Evolutionary conservation across 2,113 vertebrate species (phyloP).

Genomic region (Callithrix jacchus): DNA sequence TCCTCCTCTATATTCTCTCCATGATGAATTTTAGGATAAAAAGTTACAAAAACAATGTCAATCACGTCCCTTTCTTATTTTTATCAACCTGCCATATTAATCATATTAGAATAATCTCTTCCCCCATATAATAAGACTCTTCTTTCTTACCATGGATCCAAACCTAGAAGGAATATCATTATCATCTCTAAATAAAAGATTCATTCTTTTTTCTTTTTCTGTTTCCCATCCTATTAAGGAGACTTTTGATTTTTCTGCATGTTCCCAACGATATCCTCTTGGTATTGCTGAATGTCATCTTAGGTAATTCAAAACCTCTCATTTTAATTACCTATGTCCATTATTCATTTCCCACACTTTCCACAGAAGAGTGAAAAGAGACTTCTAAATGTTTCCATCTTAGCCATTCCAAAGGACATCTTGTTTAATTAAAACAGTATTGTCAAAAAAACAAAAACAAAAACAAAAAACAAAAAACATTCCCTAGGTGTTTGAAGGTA

Average conservation of each 20-base stretch:
- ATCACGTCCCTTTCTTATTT: conserved; percentile 64
- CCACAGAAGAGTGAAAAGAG: conserved; percentile 54
- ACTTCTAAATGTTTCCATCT: conserved; percentile 53
- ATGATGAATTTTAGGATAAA: conserved; percentile 64
- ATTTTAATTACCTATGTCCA: conserved; percentile 71
- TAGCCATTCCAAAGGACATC: conserved; percentile 50
- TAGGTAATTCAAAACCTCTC: conserved; percentile 60
- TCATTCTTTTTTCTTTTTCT: conserved; percentile 23
- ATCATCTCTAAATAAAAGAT: conserved; percentile 58
- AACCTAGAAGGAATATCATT: conserved; percentile 48
- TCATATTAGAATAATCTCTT: conserved; percentile 62
- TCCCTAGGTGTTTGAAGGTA: conserved; percentile 13
- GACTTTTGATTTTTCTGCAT: conserved; percentile 62
- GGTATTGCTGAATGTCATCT: conserved; percentile 62
- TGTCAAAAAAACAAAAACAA: conserved; percentile 42
- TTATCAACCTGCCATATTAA: conserved; percentile 71
- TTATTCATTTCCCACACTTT: conserved; percentile 72
- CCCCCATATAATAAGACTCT: conserved; percentile 49
- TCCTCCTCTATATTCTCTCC: conserved; percentile 29
- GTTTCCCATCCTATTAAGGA: conserved; percentile 56
- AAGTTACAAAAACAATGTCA: conserved; percentile 55
- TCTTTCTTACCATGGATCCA: conserved; percentile 56
- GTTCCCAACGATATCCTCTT: conserved; percentile 57
- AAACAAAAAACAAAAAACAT: not conserved
- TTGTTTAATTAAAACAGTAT: conserved; percentile 64